phyloP scores from a whole-genome alignment of 35 echinoderm and acorn worm genomes.

The Ophiothrix spiculata region DNA sequence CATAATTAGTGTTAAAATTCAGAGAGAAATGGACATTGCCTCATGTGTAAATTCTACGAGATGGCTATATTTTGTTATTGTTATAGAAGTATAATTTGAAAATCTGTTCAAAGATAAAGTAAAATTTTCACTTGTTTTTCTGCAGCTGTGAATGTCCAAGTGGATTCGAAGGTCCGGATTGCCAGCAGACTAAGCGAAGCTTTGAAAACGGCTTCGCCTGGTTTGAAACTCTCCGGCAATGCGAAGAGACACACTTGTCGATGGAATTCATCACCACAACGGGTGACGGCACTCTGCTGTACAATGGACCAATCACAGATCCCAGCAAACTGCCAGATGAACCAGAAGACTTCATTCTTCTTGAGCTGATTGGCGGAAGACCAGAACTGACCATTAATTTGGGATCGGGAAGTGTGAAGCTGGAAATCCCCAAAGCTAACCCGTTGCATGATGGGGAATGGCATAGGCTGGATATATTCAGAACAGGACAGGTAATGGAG shows the following conservation, averaged over 20 bases:
- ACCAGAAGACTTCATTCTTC: conserved; percentile 70
- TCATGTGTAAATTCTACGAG: too few species aligned
- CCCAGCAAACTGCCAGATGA: not conserved
- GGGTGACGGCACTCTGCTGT: conserved; percentile 57
- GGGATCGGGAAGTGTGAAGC: conserved; percentile 32
- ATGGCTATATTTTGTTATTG: too few species aligned
- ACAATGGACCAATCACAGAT: conserved; percentile 74
- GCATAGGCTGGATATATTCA: conserved; percentile 84
- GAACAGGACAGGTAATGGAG: conserved; percentile 76
- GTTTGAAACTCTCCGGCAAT: conserved; percentile 64
- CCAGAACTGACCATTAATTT: conserved; percentile 71
- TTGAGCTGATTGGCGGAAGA: conserved; percentile 57
- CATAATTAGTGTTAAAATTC: too few species aligned
- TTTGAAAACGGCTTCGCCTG: conserved; percentile 64
- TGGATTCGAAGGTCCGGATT: conserved; percentile 68
- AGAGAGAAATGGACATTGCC: too few species aligned
- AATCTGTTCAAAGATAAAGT: not conserved
- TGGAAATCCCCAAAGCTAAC: not conserved
- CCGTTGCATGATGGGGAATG: conserved; percentile 64
- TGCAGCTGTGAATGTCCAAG: conserved; percentile 63
- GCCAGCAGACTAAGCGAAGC: conserved; percentile 80
- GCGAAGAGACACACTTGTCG: conserved; percentile 66
- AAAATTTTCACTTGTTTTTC: not conserved
- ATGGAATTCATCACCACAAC: conserved; percentile 83
- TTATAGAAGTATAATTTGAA: not conserved